Percentiles rank a stretch among this genome's conserved stretches.
Evolutionary conservation across 2,797 vertebrate species (phyloP).

Genomic region (Alosa sapidissima): DNA sequence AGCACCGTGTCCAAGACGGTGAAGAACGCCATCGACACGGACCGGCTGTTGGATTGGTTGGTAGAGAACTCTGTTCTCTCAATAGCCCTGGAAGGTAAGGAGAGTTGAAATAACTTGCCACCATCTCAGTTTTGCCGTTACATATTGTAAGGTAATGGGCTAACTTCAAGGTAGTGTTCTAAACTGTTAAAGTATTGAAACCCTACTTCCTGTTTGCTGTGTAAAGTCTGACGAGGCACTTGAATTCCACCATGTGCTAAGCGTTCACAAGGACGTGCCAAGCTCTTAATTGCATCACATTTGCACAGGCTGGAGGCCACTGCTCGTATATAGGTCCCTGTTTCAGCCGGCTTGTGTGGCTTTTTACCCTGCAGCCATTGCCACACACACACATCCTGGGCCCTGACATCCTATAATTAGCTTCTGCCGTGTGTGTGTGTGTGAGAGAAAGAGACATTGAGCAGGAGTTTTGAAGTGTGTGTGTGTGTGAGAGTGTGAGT

Average conservation of each 20-base stretch:
- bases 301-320: background rate
- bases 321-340: background rate
- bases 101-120: no score
- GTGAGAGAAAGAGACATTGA: background rate
- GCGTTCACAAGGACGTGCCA: background rate
- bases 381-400: background rate
- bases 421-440: background rate
- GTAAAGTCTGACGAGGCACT: no score
- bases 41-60: constrained; percentile 94
- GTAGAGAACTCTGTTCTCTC: constrained; percentile 98
- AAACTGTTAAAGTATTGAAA: no score
- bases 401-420: constrained; percentile 5
- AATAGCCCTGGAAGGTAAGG: constrained; percentile 94
- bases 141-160: no score
- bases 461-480: background rate
- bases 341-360: background rate
- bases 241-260: background rate
- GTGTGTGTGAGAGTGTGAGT: background rate
- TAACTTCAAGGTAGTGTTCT: no score
- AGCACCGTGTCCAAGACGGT: constrained; percentile 97
- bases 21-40: constrained; percentile 97
- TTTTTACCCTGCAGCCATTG: background rate
- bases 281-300: constrained; percentile 11
- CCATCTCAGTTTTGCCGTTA: no score
- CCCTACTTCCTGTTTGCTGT: no score